phyloP scores from a whole-genome alignment of 2,888 invertebrate species.

The Chironomus riparius region DNA sequence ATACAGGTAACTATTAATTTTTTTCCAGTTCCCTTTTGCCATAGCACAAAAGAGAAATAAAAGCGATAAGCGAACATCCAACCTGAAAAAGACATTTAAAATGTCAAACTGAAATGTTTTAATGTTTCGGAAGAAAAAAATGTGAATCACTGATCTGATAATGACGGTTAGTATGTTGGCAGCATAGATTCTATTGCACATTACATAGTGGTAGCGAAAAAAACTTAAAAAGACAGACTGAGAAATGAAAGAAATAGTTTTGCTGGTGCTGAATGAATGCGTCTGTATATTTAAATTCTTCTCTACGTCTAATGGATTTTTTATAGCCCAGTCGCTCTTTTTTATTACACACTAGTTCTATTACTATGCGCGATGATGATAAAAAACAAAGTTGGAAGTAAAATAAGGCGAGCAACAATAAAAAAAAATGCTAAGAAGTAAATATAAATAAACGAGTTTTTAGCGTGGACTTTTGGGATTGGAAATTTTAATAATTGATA shows the following conservation, averaged over 20 bases:
- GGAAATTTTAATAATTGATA: too few relatives aligned
- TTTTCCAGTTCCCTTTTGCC: too few relatives aligned
- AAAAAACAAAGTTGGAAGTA: constrained; percentile 18
- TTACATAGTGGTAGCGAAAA: neutral
- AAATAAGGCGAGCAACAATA: constrained; percentile 16
- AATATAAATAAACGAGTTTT: constrained; percentile 27
- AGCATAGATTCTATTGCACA: neutral
- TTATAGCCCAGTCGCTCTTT: constrained; percentile 20
- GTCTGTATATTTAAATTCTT: constrained; percentile 18
- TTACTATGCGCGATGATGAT: constrained; percentile 16
- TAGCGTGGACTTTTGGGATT: too few relatives aligned
- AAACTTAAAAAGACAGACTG: too few relatives aligned
- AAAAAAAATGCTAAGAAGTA: constrained; percentile 5
- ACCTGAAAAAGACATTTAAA: neutral
- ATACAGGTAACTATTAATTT: too few relatives aligned
- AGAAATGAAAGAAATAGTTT: too few relatives aligned
- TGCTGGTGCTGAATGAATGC: neutral
- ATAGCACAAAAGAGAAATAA: neutral
- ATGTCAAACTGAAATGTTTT: neutral
- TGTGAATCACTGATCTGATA: neutral
- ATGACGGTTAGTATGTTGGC: neutral
- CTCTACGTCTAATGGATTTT: constrained; percentile 21
- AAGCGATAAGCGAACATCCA: neutral
- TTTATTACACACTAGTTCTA: constrained; percentile 9
- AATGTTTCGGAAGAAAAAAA: neutral